Base-by-base conservation (phyloP, 2,797 vertebrate genomes). In the Hypotaenidia okinawae region DNA sequence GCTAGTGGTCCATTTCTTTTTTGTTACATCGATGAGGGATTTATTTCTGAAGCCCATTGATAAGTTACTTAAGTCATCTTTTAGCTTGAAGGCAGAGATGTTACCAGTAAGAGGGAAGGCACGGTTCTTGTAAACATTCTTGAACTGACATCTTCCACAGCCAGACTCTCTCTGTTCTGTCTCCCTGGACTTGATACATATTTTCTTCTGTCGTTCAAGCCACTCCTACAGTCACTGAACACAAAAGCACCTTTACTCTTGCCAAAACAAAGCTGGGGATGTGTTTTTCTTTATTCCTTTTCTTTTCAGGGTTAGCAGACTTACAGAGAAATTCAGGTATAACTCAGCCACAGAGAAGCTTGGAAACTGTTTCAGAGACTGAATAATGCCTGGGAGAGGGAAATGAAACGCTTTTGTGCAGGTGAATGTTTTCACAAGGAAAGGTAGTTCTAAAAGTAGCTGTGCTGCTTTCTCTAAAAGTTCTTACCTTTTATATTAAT, bases 1-100 rank as follows among this genome's bases (percentile, higher is more conserved):
- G 90, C 66, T 55, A 69, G 72, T 41, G 59, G 73, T 89, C 91
- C 66, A 32, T 83, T 95, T 92, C 66, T 89, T 91, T 78, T 76
- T 94, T 24, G 35, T 94, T 76, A 67, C 47, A 52, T 5, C 32
- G 27, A 52, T 39, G 82, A 92, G 78, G 32, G 76, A 59, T 84
- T 90, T 93, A 76, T 86, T 94, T 72, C 70, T 69, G 37, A 82
- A 91, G 37, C 75, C 76, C 37, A 51, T n/a, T 75, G 82, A 35
- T 89, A 64, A 6, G 19, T 89, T 91, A 41, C 58, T 88, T 82
- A 73, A 67, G 49, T 85, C 3, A 24, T 82, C 2, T 15, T 62
- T 37, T 73, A 79, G 21, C 63, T 55, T 88, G 68, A 84, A 92
- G 78, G 63, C 52, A 83, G 52, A 84, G 16, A 63, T 62, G 17